Percentiles rank a stretch among this genome's conserved stretches.
phyloP scores from a whole-genome alignment of 2,797 vertebrate species.

The Hyperoplus lanceolatus region DNA sequence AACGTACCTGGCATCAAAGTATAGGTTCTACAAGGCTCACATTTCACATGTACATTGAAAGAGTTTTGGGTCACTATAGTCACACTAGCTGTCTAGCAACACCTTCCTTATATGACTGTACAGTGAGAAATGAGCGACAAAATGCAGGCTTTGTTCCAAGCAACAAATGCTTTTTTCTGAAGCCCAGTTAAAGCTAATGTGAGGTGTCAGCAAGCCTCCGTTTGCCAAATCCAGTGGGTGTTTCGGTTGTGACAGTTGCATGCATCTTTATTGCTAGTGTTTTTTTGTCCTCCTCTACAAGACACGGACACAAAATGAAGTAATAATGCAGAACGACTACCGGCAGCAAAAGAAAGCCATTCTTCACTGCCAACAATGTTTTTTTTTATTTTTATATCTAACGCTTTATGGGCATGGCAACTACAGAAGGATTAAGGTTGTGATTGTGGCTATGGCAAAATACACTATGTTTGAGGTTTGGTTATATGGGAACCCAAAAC shows the following conservation, averaged over 20 bases:
- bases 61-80: background rate
- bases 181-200: background rate
- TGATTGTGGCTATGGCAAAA: background rate
- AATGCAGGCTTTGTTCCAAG: background rate
- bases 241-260: background rate
- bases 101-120: background rate
- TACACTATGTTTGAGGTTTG: background rate
- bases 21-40: background rate
- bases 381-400: background rate
- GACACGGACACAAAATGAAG: background rate
- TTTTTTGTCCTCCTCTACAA: background rate
- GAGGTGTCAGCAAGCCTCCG: background rate
- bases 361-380: background rate
- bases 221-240: background rate
- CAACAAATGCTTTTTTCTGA: background rate
- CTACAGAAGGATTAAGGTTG: background rate
- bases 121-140: background rate
- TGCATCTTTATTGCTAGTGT: background rate
- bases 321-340: constrained; percentile 1
- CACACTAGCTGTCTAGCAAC: background rate
- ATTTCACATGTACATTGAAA: background rate
- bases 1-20: background rate
- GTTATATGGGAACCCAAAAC: background rate
- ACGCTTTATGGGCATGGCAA: background rate
- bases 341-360: background rate